Base-by-base conservation (phyloP, 92 coral and sea anemone genomes). In the Blastomussa wellsi region DNA sequence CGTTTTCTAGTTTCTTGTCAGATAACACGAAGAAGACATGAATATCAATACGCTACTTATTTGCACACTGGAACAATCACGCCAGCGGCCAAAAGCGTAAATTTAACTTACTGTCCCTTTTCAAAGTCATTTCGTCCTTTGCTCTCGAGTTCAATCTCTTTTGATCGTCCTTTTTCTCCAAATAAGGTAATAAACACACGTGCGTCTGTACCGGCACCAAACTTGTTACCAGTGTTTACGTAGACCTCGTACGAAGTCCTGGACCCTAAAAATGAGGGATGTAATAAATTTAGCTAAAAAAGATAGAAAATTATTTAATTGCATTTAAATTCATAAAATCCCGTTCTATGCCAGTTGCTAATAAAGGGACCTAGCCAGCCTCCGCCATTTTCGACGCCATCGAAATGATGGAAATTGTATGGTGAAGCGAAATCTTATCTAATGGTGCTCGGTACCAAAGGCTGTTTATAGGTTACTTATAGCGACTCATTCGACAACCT, bases 191-290 rank as follows among this genome's bases (percentile, higher is more conserved):
- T 86, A 65, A 75, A 94, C 4, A 96, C 99, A 35, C 94, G 89
- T 5, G 99, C 98, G 82, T 96, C 99, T 26, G 99, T 96, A 31
- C 99, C 99, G 12, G 99, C 99, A 49, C 99, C 98, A 86, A 96
- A 96, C 86, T 82, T 83, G 69, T 92, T 83, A 32, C 99, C 99
- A 16, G 98, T 96, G 91, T 77, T 90, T n/a, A 94, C 90, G 22
- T 91, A 73, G 5, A 96, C 69, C 79, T 96, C 95, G 84, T 96
- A 94, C 49, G 88, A 87, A 81, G 90, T 82, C 31, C 31, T 83
- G 44, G 87, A 74, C 39, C 73, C 87, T 83, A 42, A 73, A 42
- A 16, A 28, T 57, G 22, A 0, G 29, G 22, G 29, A 44, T 0
- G 24, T 8, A 13, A 36, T 20, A 19, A 15, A 35, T 5, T 4